A percentile compares a stretch with the other conserved stretches of the same genome.
These are phyloP conservation scores for Tubulanus polymorphus DNA, from an alignment of 2,888 invertebrate species.

Conservation along the genomic window DNA sequence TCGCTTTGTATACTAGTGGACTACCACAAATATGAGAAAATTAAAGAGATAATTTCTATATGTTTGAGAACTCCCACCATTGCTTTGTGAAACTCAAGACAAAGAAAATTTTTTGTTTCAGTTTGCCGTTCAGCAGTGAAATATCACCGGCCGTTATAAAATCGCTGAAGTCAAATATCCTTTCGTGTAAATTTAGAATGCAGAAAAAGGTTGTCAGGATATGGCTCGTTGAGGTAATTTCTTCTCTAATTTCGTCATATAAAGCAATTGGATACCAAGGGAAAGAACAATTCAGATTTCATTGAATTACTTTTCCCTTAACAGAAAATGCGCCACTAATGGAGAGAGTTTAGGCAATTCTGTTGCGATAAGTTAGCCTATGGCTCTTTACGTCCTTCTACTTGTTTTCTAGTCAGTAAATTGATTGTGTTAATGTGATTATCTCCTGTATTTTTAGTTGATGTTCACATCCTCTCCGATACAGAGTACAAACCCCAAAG, in stretches of 20 bases:
- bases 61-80: neutral
- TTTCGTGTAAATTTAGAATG: slow-evolving; percentile 70
- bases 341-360: too few relatives aligned
- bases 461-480: slow-evolving; percentile 50
- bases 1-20: too few relatives aligned
- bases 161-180: slow-evolving; percentile 59
- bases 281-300: too few relatives aligned
- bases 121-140: slow-evolving; percentile 46
- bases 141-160: slow-evolving; percentile 47
- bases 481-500: slow-evolving; percentile 39
- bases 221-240: slow-evolving; percentile 89
- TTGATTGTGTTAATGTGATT: neutral
- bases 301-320: too few relatives aligned
- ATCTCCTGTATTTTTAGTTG: slow-evolving; percentile 31
- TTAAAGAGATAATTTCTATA: too few relatives aligned
- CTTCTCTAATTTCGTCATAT: slow-evolving; percentile 55
- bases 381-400: too few relatives aligned
- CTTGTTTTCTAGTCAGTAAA: too few relatives aligned
- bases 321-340: too few relatives aligned
- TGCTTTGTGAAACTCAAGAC: slow-evolving; percentile 18
- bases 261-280: too few relatives aligned
- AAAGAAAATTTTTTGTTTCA: slow-evolving; percentile 24
- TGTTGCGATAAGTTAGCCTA: too few relatives aligned
- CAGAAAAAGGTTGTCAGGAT: slow-evolving; percentile 53
- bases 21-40: too few relatives aligned